Evolutionary conservation across 1,140 invertebrate species (phyloP), one percentile per base, ranked within the genome.

Genomic region (Lepidostoma basale): DNA sequence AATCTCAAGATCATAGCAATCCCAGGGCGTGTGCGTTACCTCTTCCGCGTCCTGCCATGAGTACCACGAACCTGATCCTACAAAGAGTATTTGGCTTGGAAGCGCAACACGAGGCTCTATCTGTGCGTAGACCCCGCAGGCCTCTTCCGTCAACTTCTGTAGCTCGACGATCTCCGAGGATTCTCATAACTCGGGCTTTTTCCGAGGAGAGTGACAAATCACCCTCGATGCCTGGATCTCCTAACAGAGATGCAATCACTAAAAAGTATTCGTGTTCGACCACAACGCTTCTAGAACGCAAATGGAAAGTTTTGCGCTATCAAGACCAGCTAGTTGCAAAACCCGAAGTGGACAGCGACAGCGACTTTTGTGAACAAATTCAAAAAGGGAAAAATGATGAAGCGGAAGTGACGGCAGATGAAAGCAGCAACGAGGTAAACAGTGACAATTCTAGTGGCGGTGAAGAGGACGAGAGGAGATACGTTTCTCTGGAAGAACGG

Each of bases 181-280:
- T 90, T 22, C 83, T 89, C 1, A 90, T 91, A 52, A 90, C 89
- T 1, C 77, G 88, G 67, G 88, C 89, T 1, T 88, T 86, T 79
- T 90, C 88, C 36, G 88, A 90, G 73, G 89, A 91, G 73, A 88
- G 86, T 65, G 85, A 87, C 25, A 77, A 77, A 56, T 83, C 82
- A 3, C 81, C 82, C 1, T 77, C 78, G 0, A 62, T 72, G 8
- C 73, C 73, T 6, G 68, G 67, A 0, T 75, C 77, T 8, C 76
- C 79, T 1, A 78, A 77, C 18, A 78, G 79, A 30, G 81, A 83
- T 8, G 80, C 81, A 2, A 76, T 84, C 3, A 80, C 77, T 18
- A 81, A 80, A 59, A 85, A 85, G 69, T 81, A 86, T 44, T 86
- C 85, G 8, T 80, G 81, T 12, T 87, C 86, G 0, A 83, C 83